phyloP scores from a whole-genome alignment of 2,888 invertebrate species.

The Saturnia pavonia region DNA sequence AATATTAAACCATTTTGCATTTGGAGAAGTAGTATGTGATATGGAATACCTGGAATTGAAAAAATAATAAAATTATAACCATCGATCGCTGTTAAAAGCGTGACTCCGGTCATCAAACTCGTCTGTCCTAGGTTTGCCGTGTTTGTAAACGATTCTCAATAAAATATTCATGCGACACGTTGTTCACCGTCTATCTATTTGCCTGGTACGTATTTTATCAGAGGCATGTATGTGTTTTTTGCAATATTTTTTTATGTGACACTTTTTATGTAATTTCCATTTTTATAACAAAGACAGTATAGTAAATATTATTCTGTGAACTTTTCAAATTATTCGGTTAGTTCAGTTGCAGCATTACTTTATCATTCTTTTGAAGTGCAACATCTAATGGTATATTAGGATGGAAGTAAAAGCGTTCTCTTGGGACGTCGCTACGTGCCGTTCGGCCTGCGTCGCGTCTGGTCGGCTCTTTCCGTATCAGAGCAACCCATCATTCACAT shows the following conservation, averaged over 20 bases:
- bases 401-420: no score
- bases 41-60: neutral
- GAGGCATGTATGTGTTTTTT: neutral
- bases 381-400: no score
- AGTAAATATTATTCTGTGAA: neutral
- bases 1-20: neutral
- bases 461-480: no score
- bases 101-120: slow-evolving; percentile 43
- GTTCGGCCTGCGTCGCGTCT: no score
- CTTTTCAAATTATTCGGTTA: neutral
- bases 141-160: slow-evolving; percentile 29
- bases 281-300: neutral
- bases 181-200: slow-evolving; percentile 32
- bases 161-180: slow-evolving; percentile 35
- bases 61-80: slow-evolving; percentile 12
- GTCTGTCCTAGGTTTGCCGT: slow-evolving; percentile 31
- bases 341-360: no score
- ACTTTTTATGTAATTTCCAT: neutral
- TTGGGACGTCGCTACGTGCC: no score
- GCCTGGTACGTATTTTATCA: neutral
- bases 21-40: neutral
- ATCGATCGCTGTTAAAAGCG: slow-evolving; percentile 41
- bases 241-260: neutral
- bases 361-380: no score
- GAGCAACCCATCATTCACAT: no score